These are phyloP conservation scores for Agrotis ipsilon DNA, from an alignment of 2,888 invertebrate species.

Conservation along the genomic window DNA sequence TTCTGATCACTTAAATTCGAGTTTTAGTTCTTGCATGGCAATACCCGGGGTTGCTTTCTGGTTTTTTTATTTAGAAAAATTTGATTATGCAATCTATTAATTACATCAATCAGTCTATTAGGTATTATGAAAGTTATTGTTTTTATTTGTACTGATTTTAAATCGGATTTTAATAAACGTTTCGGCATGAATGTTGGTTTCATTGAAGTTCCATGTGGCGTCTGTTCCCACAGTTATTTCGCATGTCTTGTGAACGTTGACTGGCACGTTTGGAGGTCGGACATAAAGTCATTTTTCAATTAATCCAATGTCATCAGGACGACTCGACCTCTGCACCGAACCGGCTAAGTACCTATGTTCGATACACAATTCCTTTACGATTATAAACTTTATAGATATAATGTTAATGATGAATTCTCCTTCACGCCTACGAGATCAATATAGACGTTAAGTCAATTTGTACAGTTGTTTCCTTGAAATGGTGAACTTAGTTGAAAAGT, in stretches of 20 bases:
- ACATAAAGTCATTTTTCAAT: slow-evolving; percentile 88
- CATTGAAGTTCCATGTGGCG: slow-evolving; percentile 66
- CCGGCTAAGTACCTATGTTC: slow-evolving; percentile 72
- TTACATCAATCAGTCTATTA: slow-evolving; percentile 66
- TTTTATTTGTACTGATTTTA: slow-evolving; percentile 78
- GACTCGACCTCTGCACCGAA: slow-evolving; percentile 79
- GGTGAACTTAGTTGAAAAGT: slow-evolving; percentile 58
- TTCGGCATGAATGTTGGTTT: slow-evolving; percentile 80
- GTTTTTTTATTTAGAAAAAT: slow-evolving; percentile 88
- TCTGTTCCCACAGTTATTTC: slow-evolving; percentile 78
- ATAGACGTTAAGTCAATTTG: slow-evolving; percentile 77
- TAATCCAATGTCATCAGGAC: slow-evolving; percentile 88
- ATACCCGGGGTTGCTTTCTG: slow-evolving; percentile 88
- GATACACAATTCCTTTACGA: slow-evolving; percentile 65
- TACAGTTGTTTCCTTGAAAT: slow-evolving; percentile 74
- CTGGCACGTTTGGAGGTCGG: slow-evolving; percentile 82
- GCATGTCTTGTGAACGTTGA: slow-evolving; percentile 75
- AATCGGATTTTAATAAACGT: slow-evolving; percentile 82
- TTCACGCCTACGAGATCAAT: slow-evolving; percentile 58
- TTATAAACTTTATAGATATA: slow-evolving; percentile 70
- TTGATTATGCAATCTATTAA: slow-evolving; percentile 89
- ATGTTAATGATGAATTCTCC: slow-evolving; percentile 70
- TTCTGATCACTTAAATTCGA: slow-evolving; percentile 82
- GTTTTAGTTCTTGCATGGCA: slow-evolving; percentile 89
- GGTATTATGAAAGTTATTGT: slow-evolving; percentile 64